Percentiles rank a stretch among this genome's conserved stretches.
Conservation (phyloP, 1,140 invertebrate genomes). For the Brevipalpus yothersi region DNA sequence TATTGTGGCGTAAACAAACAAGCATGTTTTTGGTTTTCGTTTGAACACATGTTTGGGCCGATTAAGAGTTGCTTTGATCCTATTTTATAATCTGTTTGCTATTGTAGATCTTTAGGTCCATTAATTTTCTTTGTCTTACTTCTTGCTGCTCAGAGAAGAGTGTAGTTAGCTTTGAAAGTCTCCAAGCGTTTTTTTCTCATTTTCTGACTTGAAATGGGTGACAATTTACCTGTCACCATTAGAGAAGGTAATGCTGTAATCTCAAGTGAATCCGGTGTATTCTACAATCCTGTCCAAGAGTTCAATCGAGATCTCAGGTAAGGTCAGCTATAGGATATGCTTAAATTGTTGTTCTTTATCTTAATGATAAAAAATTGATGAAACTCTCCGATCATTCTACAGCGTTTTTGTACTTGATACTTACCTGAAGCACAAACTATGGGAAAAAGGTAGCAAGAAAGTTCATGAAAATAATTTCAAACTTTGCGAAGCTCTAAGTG, state of each 20-base stretch:
- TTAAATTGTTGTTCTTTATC: not conserved
- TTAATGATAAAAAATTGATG: not conserved
- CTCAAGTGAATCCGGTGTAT: constrained; percentile 43
- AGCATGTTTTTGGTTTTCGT: too few relatives aligned
- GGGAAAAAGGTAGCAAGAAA: constrained; percentile 7
- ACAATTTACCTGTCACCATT: constrained; percentile 12
- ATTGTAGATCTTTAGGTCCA: too few relatives aligned
- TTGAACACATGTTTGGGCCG: too few relatives aligned
- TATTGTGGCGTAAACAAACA: too few relatives aligned
- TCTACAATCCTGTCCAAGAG: constrained; percentile 93
- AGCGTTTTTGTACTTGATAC: constrained; percentile 8
- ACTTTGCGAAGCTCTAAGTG: constrained; percentile 80
- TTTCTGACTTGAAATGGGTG: too few relatives aligned
- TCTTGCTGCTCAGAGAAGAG: too few relatives aligned
- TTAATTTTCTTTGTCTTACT: too few relatives aligned
- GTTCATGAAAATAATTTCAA: not conserved
- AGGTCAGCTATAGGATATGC: constrained; percentile 8
- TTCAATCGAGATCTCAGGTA: constrained; percentile 87
- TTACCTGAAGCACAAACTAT: constrained; percentile 16
- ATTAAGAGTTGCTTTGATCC: too few relatives aligned
- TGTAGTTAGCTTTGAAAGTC: too few relatives aligned
- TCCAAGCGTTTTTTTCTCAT: too few relatives aligned
- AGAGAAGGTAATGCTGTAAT: constrained; percentile 51
- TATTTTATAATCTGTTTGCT: too few relatives aligned
- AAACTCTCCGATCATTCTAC: not conserved